Conservation (phyloP, 2,888 invertebrate genomes). For the Alloscopus bannaensis region DNA sequence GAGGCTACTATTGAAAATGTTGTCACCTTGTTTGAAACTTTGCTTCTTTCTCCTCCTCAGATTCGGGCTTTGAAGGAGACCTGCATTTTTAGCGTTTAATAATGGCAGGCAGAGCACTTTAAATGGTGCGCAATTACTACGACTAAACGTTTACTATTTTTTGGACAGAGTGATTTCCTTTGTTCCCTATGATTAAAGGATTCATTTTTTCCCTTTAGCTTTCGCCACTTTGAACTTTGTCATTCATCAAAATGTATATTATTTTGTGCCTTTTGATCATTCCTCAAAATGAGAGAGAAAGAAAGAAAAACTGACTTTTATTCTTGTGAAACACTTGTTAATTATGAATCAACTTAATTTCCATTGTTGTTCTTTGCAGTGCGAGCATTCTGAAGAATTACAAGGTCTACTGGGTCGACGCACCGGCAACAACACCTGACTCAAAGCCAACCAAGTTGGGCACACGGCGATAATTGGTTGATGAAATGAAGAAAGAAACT, state of each 20-base stretch:
- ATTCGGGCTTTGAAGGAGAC: no score
- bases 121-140: no score
- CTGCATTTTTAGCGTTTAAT: no score
- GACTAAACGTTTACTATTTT: no score
- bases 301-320: no score
- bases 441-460: slow-evolving; percentile 38
- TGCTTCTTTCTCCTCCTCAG: not conserved
- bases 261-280: not conserved
- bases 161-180: no score
- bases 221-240: not conserved
- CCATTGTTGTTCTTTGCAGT: slow-evolving; percentile 48
- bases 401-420: slow-evolving; percentile 73
- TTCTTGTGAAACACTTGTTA: not conserved
- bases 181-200: slow-evolving; percentile 1
- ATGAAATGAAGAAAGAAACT: not conserved
- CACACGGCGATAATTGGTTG: slow-evolving; percentile 23
- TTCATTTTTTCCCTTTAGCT: not conserved
- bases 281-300: no score
- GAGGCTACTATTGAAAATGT: slow-evolving; percentile 35
- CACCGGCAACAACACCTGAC: slow-evolving; percentile 64
- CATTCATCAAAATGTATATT: not conserved
- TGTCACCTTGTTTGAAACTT: slow-evolving; percentile 31
- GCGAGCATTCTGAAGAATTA: slow-evolving; percentile 70
- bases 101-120: no score
- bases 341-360: slow-evolving; percentile 15